Evolutionary conservation across 2,888 invertebrate species (phyloP).

Genomic region (Drosophila longiperda): DNA sequence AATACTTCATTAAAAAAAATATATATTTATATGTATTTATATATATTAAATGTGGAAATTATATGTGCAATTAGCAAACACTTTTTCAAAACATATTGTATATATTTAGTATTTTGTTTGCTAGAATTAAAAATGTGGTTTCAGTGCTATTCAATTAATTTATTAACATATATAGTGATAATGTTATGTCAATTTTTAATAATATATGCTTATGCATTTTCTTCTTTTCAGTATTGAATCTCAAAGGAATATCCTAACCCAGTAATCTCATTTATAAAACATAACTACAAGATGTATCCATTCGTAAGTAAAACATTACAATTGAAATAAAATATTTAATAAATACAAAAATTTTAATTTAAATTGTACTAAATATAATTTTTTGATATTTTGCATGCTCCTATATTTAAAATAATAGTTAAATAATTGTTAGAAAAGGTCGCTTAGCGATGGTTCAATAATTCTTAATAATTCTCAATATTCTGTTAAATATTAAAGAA

Average conservation of each 20-base stretch:
- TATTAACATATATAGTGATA: not conserved
- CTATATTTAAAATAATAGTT: not conserved
- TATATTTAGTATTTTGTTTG: not conserved
- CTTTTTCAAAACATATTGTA: not conserved
- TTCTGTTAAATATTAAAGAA: not conserved
- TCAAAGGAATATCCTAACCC: slow-evolving; percentile 47
- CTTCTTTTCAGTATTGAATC: slow-evolving; percentile 64
- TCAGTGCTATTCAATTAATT: not conserved
- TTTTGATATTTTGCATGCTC: not conserved
- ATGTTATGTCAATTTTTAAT: not conserved
- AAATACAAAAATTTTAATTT: not conserved
- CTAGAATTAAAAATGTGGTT: not conserved
- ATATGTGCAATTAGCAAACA: not conserved
- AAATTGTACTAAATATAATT: not conserved
- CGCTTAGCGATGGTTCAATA: not conserved
- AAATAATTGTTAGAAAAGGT: not conserved
- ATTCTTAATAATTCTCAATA: not conserved
- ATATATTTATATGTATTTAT: not conserved
- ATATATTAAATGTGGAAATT: not conserved
- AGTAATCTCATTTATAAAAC: slow-evolving; percentile 47
- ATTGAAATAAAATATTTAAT: not conserved
- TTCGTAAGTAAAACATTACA: slow-evolving; percentile 58
- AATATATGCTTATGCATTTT: not conserved
- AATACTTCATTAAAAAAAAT: not conserved
- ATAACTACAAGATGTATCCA: slow-evolving; percentile 55